These are phyloP conservation scores for Catotricha subobsoleta DNA, from an alignment of 2,888 invertebrate species.

Conservation along the genomic window DNA sequence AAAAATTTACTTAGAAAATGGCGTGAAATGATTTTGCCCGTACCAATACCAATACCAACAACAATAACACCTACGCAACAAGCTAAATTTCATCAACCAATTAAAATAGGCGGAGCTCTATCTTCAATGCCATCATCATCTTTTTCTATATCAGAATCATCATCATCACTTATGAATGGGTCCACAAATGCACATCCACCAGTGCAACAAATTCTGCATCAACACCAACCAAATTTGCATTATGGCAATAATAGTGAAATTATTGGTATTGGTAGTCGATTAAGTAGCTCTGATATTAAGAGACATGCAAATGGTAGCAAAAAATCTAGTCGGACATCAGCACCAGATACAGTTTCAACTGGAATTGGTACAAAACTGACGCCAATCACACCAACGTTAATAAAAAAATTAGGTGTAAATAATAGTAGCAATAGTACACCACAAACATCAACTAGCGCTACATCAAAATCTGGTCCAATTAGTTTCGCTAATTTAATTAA, in stretches of 20 bases:
- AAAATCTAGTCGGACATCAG: too few species aligned
- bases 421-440: too few species aligned
- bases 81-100: neutral
- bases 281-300: too few species aligned
- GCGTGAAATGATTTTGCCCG: conserved; percentile 68
- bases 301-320: too few species aligned
- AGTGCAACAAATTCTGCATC: neutral
- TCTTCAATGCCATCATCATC: neutral
- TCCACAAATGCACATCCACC: neutral
- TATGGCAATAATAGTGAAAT: too few species aligned
- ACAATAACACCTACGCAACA: neutral
- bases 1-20: conserved; percentile 84
- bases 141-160: neutral
- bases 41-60: neutral
- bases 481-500: conserved; percentile 11
- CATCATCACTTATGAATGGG: neutral
- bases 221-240: too few species aligned
- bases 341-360: too few species aligned
- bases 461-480: conserved; percentile 6
- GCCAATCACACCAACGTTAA: too few species aligned
- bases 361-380: too few species aligned
- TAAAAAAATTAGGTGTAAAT: too few species aligned
- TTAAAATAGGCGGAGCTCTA: neutral
- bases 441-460: neutral
- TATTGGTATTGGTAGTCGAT: too few species aligned